Evolutionary conservation across 2,113 vertebrate genomes (phyloP), one percentile per base, ranked within the genome.

Genomic region (Motacilla alba): DNA sequence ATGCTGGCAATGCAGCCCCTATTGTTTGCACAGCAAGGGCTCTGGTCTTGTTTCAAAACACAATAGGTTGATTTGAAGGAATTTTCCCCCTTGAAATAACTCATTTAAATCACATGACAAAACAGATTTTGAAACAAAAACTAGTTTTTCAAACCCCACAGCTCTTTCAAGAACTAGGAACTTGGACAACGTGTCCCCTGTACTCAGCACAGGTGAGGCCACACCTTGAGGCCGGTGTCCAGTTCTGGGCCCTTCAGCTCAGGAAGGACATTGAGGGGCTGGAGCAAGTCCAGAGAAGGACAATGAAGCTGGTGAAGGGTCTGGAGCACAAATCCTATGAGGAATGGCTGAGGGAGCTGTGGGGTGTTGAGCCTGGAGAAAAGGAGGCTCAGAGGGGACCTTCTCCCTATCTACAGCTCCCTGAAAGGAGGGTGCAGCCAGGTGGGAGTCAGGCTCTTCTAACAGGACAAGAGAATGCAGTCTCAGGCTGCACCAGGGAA

Each of bases 51-150:
- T 81, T 66, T 82, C 77, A 72, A 69, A 79, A 73, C 27, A 91
- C 46, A 80, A 62, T 70, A 83, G 22, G 12, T 24, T 74, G 58
- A 77, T 56, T 64, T 1, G 1, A 72, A 84, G 56, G 68, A 74
- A 52, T 93, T 92, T 78, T 30, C 24, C 43, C 39, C 72, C 64
- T 59, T 72, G n/a, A 93, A 91, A 80, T 52, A 83, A 50, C 19
- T 44, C 8, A 19, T 59, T 46, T 83, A 73, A 85, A 39, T 52
- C 67, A 50, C 70, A 37, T n/a, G 30, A 77, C 7, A 83, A 69
- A 97, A 72, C 7, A 75, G 23, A 75, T 76, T 89, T 91, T 90
- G 43, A 90, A 93, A 94, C 35, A 73, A 84, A 89, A 82, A 30
- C 35, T n/a, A 30, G 31, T 80, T 92, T 93, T 92, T 62, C 75